Evolutionary conservation across 2,888 invertebrate genomes (phyloP).

Genomic region (Synanthedon vespiformis): DNA sequence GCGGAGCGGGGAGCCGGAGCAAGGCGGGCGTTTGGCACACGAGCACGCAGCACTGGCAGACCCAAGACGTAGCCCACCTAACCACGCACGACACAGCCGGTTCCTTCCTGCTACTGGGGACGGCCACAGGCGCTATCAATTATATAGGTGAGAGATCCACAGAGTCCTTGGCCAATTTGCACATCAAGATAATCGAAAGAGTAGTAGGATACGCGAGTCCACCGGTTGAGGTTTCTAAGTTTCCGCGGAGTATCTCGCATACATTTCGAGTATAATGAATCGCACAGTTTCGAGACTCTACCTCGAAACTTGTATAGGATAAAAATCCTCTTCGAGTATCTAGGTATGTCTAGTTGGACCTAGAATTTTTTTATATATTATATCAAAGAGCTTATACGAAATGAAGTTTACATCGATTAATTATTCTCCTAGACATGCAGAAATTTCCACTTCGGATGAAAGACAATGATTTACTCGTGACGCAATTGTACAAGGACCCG

Average conservation of each 20-base stretch:
- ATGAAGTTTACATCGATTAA: neutral
- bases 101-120: slow-evolving; percentile 93
- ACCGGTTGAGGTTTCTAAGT: too few species aligned
- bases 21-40: slow-evolving; percentile 99
- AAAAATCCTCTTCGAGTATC: neutral
- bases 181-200: too few species aligned
- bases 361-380: too few species aligned
- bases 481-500: slow-evolving; percentile 95
- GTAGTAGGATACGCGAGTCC: too few species aligned
- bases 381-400: too few species aligned
- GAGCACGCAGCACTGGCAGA: slow-evolving; percentile 98
- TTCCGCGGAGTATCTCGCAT: too few species aligned
- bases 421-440: slow-evolving; percentile 87
- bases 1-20: slow-evolving; percentile 64
- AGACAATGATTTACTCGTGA: slow-evolving; percentile 97
- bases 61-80: slow-evolving; percentile 95
- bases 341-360: too few species aligned
- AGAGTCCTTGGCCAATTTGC: neutral
- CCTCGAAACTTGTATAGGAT: too few species aligned
- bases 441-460: slow-evolving; percentile 99
- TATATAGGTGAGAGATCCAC: slow-evolving; percentile 81
- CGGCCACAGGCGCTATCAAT: slow-evolving; percentile 96
- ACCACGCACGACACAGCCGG: slow-evolving; percentile 97
- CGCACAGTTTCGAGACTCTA: too few species aligned
- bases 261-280: too few species aligned